phyloP scores from a whole-genome alignment of 1,140 invertebrate genomes.

The Chymomyza costata region DNA sequence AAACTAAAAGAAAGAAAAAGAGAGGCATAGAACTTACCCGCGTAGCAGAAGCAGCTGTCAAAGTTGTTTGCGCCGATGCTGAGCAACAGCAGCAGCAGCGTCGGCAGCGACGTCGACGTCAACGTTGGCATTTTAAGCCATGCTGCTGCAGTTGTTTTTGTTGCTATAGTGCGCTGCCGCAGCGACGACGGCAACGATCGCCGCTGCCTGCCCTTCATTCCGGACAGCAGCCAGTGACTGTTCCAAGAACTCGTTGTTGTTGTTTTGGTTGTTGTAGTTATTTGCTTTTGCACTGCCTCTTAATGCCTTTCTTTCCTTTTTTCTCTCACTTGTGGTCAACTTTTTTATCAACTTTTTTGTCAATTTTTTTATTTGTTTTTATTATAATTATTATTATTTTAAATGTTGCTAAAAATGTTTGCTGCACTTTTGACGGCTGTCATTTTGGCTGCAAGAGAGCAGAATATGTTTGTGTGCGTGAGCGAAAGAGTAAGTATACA shows the following conservation, averaged over 20 bases:
- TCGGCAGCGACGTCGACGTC: constrained; percentile 12
- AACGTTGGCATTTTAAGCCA: constrained; percentile 44
- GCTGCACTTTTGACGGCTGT: too few species aligned
- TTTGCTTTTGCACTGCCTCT: neutral
- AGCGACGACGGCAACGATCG: constrained; percentile 64
- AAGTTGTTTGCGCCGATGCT: constrained; percentile 26
- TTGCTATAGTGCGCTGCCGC: constrained; percentile 30
- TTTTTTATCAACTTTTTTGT: too few species aligned
- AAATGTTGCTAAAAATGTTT: too few species aligned
- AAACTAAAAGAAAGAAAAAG: constrained; percentile 1
- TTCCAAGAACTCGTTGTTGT: constrained; percentile 9
- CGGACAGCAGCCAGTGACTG: constrained; percentile 24
- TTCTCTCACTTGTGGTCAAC: too few species aligned
- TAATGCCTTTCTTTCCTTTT: too few species aligned
- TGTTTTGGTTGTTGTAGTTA: constrained; percentile 16
- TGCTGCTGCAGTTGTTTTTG: constrained; percentile 19
- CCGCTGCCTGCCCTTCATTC: constrained; percentile 52
- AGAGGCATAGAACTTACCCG: constrained; percentile 52
- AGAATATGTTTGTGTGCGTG: too few species aligned
- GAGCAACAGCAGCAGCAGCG: constrained; percentile 34
- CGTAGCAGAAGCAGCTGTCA: constrained; percentile 68
- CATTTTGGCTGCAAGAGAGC: too few species aligned
- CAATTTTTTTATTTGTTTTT: too few species aligned
- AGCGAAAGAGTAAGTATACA: too few species aligned
- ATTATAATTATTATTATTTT: too few species aligned